Conservation (phyloP, 2,888 invertebrate genomes). For the Trichogramma evanescens region DNA sequence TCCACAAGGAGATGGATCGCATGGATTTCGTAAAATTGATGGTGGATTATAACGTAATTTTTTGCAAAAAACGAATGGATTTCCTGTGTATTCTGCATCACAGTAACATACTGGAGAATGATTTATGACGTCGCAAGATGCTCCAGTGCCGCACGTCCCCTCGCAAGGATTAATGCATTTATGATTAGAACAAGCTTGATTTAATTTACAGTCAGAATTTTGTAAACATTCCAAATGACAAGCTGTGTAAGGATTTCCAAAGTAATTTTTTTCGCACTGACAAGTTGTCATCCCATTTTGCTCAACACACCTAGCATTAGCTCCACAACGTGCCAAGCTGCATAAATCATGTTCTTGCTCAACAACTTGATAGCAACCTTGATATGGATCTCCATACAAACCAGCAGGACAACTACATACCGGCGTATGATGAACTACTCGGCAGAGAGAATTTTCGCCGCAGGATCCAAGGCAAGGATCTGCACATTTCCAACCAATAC, state of each 20-base stretch:
- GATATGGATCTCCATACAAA: conserved; percentile 73
- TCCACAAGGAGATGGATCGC: conserved; percentile 59
- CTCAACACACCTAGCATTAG: conserved; percentile 72
- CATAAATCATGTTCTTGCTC: conserved; percentile 56
- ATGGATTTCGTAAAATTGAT: conserved; percentile 14
- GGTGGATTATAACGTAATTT: conserved; percentile 1
- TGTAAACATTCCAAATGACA: conserved; percentile 77
- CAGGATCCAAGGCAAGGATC: conserved; percentile 67
- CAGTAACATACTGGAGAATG: conserved; percentile 77
- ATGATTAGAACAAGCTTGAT: conserved; percentile 50
- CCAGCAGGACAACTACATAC: conserved; percentile 75
- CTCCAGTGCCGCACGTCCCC: conserved; percentile 64
- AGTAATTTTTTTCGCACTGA: conserved; percentile 66
- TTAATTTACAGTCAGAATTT: conserved; percentile 54
- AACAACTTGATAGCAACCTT: conserved; percentile 57
- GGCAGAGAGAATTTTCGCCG: conserved; percentile 71
- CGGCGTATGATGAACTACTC: conserved; percentile 68
- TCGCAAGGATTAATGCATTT: conserved; percentile 55
- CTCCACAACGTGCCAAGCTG: conserved; percentile 69
- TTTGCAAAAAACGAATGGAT: conserved; percentile 54
- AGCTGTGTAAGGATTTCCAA: conserved; percentile 71
- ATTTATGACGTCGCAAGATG: conserved; percentile 68
- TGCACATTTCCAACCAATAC: conserved; percentile 62
- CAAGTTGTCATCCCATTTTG: conserved; percentile 61
- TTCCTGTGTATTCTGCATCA: conserved; percentile 57